Evolutionary conservation across 1,140 invertebrate species (phyloP).

Genomic region (Magallana angulata): DNA sequence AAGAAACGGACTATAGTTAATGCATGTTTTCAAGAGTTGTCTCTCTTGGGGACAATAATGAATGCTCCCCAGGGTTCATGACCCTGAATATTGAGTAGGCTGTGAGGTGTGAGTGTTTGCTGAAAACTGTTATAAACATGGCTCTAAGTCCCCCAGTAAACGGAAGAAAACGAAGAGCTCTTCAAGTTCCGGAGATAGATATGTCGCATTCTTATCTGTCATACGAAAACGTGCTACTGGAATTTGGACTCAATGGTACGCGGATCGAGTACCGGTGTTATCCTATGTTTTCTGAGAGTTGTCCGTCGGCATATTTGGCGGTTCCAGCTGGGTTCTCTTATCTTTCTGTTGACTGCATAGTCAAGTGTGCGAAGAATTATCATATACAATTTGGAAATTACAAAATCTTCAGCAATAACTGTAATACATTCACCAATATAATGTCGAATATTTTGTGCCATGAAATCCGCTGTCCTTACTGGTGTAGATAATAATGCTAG

Average conservation of each 20-base stretch:
- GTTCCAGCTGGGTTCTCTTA: background rate
- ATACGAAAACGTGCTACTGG: background rate
- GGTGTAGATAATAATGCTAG: too few relatives aligned
- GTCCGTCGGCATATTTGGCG: background rate
- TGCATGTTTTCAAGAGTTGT: too few relatives aligned
- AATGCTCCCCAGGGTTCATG: too few relatives aligned
- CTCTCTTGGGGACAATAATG: too few relatives aligned
- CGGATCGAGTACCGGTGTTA: background rate
- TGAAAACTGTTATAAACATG: background rate
- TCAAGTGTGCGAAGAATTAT: constrained; percentile 9
- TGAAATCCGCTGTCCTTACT: too few relatives aligned
- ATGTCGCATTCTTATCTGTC: too few relatives aligned
- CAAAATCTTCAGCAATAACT: too few relatives aligned
- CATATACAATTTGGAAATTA: constrained; percentile 18
- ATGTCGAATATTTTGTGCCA: too few relatives aligned
- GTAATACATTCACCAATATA: too few relatives aligned
- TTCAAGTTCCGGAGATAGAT: background rate
- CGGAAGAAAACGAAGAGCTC: constrained; percentile 5
- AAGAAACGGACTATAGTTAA: too few relatives aligned
- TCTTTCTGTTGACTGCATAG: background rate
- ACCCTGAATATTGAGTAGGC: too few relatives aligned
- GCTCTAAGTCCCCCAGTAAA: background rate
- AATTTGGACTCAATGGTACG: constrained; percentile 7
- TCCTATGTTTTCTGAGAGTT: constrained; percentile 4
- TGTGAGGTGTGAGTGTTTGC: too few relatives aligned